These are phyloP conservation scores for Lepidurus arcticus DNA, from an alignment of 1,140 invertebrate species.

Conservation along the genomic window DNA sequence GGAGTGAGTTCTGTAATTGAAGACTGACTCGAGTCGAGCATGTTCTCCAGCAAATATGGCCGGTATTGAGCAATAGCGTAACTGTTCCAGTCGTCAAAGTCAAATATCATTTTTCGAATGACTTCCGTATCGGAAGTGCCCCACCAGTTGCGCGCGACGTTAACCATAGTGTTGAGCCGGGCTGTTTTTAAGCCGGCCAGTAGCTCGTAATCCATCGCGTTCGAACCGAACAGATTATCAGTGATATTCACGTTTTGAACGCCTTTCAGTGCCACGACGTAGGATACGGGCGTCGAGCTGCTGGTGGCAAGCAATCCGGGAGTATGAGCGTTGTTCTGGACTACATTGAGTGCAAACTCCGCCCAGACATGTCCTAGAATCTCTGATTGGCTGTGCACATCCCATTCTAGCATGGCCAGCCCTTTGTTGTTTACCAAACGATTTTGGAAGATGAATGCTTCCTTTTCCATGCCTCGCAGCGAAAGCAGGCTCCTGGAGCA, in stretches of 20 bases:
- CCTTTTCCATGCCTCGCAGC: slow-evolving; percentile 94
- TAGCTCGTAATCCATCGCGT: slow-evolving; percentile 77
- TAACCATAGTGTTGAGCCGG: slow-evolving; percentile 75
- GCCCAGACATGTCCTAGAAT: slow-evolving; percentile 77
- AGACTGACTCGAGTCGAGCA: slow-evolving; percentile 68
- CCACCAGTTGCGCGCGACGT: slow-evolving; percentile 96
- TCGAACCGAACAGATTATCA: slow-evolving; percentile 83
- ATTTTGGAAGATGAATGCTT: slow-evolving; percentile 68
- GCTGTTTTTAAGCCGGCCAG: slow-evolving; percentile 86
- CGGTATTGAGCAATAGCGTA: slow-evolving; percentile 84
- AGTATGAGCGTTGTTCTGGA: slow-evolving; percentile 63
- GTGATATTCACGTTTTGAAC: slow-evolving; percentile 88
- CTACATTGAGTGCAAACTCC: slow-evolving; percentile 68
- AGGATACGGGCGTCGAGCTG: slow-evolving; percentile 49
- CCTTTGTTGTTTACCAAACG: slow-evolving; percentile 73
- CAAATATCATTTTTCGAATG: slow-evolving; percentile 86
- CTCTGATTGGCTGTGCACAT: slow-evolving; percentile 85
- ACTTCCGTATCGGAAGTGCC: slow-evolving; percentile 62
- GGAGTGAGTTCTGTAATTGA: slow-evolving; percentile 53
- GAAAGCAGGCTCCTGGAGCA: slow-evolving; percentile 77
- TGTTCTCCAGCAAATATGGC: slow-evolving; percentile 74
- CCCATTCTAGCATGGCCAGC: slow-evolving; percentile 80
- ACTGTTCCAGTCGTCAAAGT: slow-evolving; percentile 99
- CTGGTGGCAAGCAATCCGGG: slow-evolving; percentile 35
- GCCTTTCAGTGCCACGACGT: slow-evolving; percentile 84